phyloP scores from a whole-genome alignment of 2,797 vertebrate species.

The Rallus crepitans region DNA sequence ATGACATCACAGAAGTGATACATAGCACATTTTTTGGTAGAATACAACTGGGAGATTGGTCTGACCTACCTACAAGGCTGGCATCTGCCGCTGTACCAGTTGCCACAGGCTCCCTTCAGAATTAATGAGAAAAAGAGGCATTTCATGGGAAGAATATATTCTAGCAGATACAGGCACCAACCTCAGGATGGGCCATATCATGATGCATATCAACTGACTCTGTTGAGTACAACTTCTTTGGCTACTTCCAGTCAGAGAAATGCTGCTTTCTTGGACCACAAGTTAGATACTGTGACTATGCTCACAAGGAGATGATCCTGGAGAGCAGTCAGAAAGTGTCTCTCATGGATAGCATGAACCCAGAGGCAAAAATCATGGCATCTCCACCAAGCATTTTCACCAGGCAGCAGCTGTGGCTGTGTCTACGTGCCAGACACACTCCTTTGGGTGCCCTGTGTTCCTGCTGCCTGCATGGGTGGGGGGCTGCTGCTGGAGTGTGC shows the following conservation, averaged over 20 bases:
- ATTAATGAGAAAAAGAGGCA: background rate
- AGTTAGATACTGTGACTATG: background rate
- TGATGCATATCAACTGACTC: background rate
- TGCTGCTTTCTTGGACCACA: background rate
- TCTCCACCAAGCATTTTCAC: background rate
- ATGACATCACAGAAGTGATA: background rate
- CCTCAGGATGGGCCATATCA: background rate
- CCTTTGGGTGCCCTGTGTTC: background rate
- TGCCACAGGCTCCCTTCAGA: background rate
- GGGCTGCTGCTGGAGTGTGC: background rate
- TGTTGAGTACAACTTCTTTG: background rate
- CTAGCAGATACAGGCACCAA: background rate
- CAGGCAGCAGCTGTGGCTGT: background rate
- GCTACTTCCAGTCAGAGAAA: background rate
- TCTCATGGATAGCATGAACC: background rate
- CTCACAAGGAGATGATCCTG: background rate
- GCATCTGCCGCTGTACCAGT: background rate
- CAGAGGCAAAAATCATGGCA: background rate
- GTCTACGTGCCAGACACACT: fast-evolving
- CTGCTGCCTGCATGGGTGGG: too few species aligned
- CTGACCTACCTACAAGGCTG: background rate
- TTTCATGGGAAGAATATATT: background rate
- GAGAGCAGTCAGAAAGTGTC: background rate
- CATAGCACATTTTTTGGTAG: background rate
- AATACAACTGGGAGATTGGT: background rate